Percentiles rank a stretch among this genome's conserved stretches.
Evolutionary conservation across 2,797 vertebrate species (phyloP).

Genomic region (Spheniscus humboldti): DNA sequence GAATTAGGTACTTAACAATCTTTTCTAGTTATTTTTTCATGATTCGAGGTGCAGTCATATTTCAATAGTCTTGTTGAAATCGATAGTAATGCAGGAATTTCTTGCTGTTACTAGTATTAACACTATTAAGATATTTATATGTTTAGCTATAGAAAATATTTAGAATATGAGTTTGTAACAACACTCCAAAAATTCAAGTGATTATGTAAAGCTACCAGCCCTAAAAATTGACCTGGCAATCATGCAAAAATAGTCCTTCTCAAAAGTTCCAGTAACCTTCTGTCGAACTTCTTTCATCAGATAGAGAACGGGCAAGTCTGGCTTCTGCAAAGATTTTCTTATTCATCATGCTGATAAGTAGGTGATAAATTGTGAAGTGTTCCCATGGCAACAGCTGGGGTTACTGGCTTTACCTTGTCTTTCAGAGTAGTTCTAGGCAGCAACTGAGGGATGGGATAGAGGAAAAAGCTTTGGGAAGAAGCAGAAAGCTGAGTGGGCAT

Average conservation of each 20-base stretch:
- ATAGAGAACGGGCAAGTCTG: fast-evolving
- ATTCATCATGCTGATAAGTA: not conserved
- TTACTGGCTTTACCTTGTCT: not conserved
- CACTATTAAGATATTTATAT: not conserved
- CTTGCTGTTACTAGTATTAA: not conserved
- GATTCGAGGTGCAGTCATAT: not conserved
- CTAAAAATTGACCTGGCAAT: not conserved
- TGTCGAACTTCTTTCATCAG: not conserved
- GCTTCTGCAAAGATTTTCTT: not conserved
- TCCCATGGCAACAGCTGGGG: not conserved
- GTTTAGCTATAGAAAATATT: not conserved
- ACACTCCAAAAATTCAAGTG: not conserved
- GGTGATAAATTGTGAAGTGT: not conserved
- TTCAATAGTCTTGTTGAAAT: not conserved
- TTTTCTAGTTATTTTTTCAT: not conserved
- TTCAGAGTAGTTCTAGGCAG: not conserved
- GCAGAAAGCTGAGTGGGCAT: not conserved
- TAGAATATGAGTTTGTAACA: not conserved
- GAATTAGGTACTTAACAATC: not conserved
- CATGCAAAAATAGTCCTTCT: not conserved
- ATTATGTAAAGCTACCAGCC: not conserved
- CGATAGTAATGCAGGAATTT: not conserved
- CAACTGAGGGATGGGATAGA: not conserved
- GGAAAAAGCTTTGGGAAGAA: not conserved
- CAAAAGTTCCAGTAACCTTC: not conserved